Base-by-base conservation (phyloP, 2,888 invertebrate species). In the Neoaliturus tenellus region DNA sequence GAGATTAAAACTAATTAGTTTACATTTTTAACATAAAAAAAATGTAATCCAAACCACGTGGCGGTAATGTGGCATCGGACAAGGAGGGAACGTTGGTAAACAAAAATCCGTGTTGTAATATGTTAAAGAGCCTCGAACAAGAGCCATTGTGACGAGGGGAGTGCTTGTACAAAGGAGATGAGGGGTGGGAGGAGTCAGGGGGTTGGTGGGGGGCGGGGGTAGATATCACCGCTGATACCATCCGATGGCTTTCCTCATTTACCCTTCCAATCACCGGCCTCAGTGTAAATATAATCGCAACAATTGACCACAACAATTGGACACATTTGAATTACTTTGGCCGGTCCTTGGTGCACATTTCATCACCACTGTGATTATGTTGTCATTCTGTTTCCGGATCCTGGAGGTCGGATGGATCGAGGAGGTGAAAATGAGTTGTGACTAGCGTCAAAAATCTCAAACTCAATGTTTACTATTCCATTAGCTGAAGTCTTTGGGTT, bases 21-120 rank as follows among this genome's bases (percentile, higher is more conserved):
- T n/a, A n/a, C n/a, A n/a, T n/a, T n/a, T n/a, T n/a, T n/a, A n/a
- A n/a, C n/a, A n/a, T n/a, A n/a, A n/a, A n/a, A n/a, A n/a, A n/a
- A n/a, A n/a, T n/a, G n/a, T n/a, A n/a, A n/a, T n/a, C n/a, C 35
- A 48, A 48, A 3, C 55, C 55, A 23, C 23, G 55, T 55, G 55
- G 20, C 55, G 23, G 44, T 17, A 17, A 44, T 3, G 44, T 44
- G 44, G 35, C 35, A 35, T 4, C 35, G 35, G 35, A 17, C 3
- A 17, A 48, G 48, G 12, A 48, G n/a, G 48, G 28, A 23, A 71
- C 25, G 14, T 75, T 75, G 41, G 44, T 75, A 75, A 75, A 41
- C 44, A 75, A 75, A 62, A 75, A 44, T 44, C 41, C 23, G 33
- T 69, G 81, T 81, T 69, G 71, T 81, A 81, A 81, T 81, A 81